Evolutionary conservation across 2,888 invertebrate genomes (phyloP).

Genomic region (Xiphydria camelus): DNA sequence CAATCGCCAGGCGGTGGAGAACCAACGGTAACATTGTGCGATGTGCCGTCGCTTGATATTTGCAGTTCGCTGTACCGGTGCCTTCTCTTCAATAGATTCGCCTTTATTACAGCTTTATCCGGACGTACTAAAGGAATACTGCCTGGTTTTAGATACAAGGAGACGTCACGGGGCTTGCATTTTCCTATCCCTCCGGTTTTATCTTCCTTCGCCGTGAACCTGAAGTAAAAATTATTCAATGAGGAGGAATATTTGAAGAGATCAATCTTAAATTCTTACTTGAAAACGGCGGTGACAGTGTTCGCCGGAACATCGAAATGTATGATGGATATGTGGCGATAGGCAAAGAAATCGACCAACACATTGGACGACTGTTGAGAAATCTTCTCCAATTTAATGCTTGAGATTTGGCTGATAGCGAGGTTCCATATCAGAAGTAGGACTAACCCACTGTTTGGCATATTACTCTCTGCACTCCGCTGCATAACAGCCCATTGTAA

Average conservation of each 20-base stretch:
- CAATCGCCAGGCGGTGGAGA: constrained; percentile 77
- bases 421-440: constrained; percentile 38
- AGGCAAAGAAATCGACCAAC: constrained; percentile 61
- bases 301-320: constrained; percentile 64
- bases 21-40: constrained; percentile 64
- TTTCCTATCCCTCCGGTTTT: constrained; percentile 61
- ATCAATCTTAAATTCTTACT: constrained; percentile 36
- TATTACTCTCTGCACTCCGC: constrained; percentile 33
- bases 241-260: constrained; percentile 1
- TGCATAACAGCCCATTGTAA: constrained; percentile 45
- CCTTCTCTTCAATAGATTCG: constrained; percentile 63
- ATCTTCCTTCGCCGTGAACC: constrained; percentile 48
- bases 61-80: constrained; percentile 63
- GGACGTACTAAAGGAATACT: constrained; percentile 83
- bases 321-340: constrained; percentile 64
- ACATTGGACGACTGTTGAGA: constrained; percentile 59
- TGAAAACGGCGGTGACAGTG: constrained; percentile 58
- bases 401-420: constrained; percentile 31
- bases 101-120: constrained; percentile 77
- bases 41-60: constrained; percentile 66
- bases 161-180: constrained; percentile 66
- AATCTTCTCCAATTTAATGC: constrained; percentile 39
- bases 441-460: constrained; percentile 33
- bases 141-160: constrained; percentile 76
- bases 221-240: constrained; percentile 27